Evolutionary conservation across 2,797 vertebrate species (phyloP), one percentile per base, ranked within the genome.

Genomic region (Oophaga sylvatica): DNA sequence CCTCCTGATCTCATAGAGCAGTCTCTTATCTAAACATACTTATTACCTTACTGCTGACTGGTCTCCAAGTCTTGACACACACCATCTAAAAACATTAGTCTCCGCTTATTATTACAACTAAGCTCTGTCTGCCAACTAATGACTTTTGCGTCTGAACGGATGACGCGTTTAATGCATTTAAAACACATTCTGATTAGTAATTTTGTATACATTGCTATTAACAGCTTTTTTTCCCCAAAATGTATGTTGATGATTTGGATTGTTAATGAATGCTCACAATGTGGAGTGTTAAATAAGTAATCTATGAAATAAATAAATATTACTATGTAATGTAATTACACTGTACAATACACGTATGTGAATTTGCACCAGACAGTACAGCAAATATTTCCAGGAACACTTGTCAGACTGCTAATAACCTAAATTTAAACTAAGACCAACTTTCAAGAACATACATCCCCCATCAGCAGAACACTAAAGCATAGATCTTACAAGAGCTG

Each of bases 371-470:
- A 81, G 29, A 68, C 78, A 77, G 41, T 59, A 79, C 78, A 81
- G 83, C 70, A 85, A 60, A 85, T 75, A 80, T 85, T 81, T 88
- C 78, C 87, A 13, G 79, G 79, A 85, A 81, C 26, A 81, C 83
- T 59, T 85, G 83, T 80, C 67, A 75, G 76, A 73, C 87, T 63
- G 67, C 53, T 78, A 80, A 71, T 65, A 68, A 73, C 62, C 65
- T 56, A 60, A 84, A 88, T 62, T 48, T 84, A 80, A 80, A 80
- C 56, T 35, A 53, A 73, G 82, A 80, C 53, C 35, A 80, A 20
- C 31, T 83, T 80, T 71, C 35, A 75, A 87, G 29, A 63, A 67
- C 60, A 65, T 76, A 12, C 53, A 65, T 65, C 60, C 70, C 80
- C 80, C 75, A 79, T 78, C 45, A 67, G 59, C 35, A 53, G n/a